Base-by-base conservation (phyloP, 2,113 vertebrate species). In the Crotophaga sulcirostris region DNA sequence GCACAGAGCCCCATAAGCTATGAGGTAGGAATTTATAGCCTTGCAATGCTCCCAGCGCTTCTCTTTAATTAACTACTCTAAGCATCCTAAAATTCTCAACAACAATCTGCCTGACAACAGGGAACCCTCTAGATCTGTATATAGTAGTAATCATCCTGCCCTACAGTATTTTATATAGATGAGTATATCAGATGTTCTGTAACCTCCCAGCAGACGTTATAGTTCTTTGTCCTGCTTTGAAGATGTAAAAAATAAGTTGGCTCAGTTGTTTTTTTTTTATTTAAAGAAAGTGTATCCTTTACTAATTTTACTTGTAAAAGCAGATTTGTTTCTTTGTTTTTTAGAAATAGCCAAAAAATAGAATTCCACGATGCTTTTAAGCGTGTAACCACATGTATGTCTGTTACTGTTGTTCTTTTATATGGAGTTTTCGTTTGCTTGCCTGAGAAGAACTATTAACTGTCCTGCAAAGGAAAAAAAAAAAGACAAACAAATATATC, bases 91-190 rank as follows among this genome's bases (percentile, higher is more conserved):
- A 96, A 94, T 96, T 96, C 94, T 93, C 82, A 55, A 62, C 91
- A 93, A 85, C 84, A 94, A 59, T 95, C 96, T 97, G 96, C 96
- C 95, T 91, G 91, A 96, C 96, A 95, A 97, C 96, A 96, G 84
- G 62, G 77, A 89, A n/a, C 78, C 78, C 74, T 91, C 89, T 87
- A 36, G 87, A 38, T 87, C 95, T 94, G 78, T 85, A 76, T 91
- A 91, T 96, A 93, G 94, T 58, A 93, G 55, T 56, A 82, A 73
- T 54, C 55, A 45, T 62, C 54, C 78, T 89, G 63, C 36, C 67
- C 66, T 34, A 40, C 62, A 78, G 59, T 83, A 18, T 75, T 56
- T 58, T 20, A 1, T 78, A 12, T 24, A 62, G 56, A 89, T 59
- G 62, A 49, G 23, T 60, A 4, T 47, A 64, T 91, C 93, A 84